These are phyloP conservation scores for Myotis planiceps DNA, from an alignment of 2,797 vertebrate genomes.

Conservation along the genomic window DNA sequence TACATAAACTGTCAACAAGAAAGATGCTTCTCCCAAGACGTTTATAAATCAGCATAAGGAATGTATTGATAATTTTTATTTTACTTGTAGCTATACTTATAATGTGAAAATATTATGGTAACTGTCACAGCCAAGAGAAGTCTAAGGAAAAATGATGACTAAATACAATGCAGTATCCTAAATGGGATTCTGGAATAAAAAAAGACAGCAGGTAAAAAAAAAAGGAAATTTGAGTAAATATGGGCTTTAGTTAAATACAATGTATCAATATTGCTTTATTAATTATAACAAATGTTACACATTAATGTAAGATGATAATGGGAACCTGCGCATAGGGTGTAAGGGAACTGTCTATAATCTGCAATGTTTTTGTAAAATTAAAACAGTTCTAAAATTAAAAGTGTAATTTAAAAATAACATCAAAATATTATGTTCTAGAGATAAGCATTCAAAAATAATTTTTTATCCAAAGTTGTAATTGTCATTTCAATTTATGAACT, in stretches of 20 bases:
- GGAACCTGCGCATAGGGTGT: background rate
- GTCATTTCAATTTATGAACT: background rate
- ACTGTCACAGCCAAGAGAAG: background rate
- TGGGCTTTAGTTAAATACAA: background rate
- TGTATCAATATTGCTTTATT: background rate
- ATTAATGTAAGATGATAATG: background rate
- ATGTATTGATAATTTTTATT: background rate
- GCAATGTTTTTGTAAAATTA: background rate
- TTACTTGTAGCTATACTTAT: background rate
- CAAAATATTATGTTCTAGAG: background rate
- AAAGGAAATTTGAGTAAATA: constrained; percentile 6
- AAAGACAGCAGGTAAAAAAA: background rate
- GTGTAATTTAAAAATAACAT: background rate
- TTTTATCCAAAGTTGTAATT: background rate
- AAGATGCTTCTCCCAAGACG: background rate
- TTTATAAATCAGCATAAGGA: background rate
- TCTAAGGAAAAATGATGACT: background rate
- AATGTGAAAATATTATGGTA: constrained; percentile 8
- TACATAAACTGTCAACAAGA: background rate
- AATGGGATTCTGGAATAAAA: background rate
- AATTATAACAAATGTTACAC: background rate
- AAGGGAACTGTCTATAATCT: background rate
- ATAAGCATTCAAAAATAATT: background rate
- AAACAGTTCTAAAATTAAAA: background rate
- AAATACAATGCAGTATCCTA: background rate